These are phyloP conservation scores for Nysson spinosus DNA, from an alignment of 2,888 invertebrate genomes.

Conservation along the genomic window DNA sequence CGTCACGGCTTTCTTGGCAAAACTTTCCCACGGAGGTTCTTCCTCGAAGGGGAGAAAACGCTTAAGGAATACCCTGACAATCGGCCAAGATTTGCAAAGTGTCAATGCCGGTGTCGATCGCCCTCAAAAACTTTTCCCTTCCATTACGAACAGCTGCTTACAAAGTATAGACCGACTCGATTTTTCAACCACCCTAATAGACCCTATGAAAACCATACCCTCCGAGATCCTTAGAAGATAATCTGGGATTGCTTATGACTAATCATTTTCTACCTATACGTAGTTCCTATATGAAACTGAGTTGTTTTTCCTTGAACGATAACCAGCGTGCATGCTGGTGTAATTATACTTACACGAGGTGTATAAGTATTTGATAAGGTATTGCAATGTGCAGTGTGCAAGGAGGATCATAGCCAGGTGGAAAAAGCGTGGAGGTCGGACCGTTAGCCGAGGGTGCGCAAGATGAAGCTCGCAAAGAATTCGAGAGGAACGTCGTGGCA, in stretches of 20 bases:
- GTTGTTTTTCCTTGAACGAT: no score
- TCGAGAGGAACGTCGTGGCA: slow-evolving; percentile 52
- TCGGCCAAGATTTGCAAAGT: slow-evolving; percentile 46
- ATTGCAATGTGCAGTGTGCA: slow-evolving; percentile 32
- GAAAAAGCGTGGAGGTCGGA: slow-evolving; percentile 47
- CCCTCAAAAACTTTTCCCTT: slow-evolving; percentile 33
- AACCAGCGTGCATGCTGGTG: no score
- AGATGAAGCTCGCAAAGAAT: slow-evolving; percentile 58
- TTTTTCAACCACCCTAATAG: no score
- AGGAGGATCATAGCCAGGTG: slow-evolving; percentile 36
- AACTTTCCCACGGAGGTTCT: slow-evolving; percentile 66
- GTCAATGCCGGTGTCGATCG: slow-evolving; percentile 32
- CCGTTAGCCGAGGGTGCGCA: slow-evolving; percentile 41
- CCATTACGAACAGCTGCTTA: slow-evolving; percentile 21
- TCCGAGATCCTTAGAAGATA: no score
- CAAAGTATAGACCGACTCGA: background rate
- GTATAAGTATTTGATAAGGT: no score
- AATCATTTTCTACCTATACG: no score
- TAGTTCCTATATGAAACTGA: no score
- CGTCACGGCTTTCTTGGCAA: slow-evolving; percentile 61
- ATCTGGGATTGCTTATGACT: no score
- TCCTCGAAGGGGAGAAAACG: slow-evolving; percentile 30
- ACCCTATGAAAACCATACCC: no score
- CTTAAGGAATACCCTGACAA: slow-evolving; percentile 36
- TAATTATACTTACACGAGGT: no score